Evolutionary conservation across 2,888 invertebrate species (phyloP), one percentile per base, ranked within the genome.

Genomic region (Epinotia nisella): DNA sequence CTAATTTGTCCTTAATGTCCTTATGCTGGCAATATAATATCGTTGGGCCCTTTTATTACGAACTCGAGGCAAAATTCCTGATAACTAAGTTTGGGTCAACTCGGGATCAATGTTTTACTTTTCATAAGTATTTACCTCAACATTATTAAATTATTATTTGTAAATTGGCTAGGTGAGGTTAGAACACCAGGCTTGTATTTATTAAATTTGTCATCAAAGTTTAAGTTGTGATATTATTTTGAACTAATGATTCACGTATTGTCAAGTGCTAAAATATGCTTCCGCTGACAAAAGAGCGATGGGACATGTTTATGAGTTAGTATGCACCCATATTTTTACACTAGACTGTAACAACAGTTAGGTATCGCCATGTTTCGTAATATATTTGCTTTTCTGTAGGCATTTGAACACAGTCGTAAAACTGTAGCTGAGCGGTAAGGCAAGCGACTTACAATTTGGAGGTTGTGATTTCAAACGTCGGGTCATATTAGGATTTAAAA

Each of bases 1-100:
- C 68, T 72, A 72, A 72, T 72, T 72, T 62, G 72, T 68, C 62
- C 62, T 72, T 72, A 68, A 72, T 67, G 61, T 35, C 61, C 67
- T 60, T 61, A 72, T 72, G 72, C 68, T 62, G 51, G 72, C 61
- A 45, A 58, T 72, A 72, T 66, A 53, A 64, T 70, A 70, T 66
- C 59, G 58, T 39, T 58, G 56, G 61, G 56, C 56, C 67, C 68
- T 68, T 71, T 71, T 68, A 58, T 68, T 72, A 24, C 65, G 3
- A 59, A 53, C 66, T 53, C 60, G 66, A 60, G 71, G 53, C 45
- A 17, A 15, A 71, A 71, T 45, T 67, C 66, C 60, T 61, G 53
- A 21, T 71, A 71, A 60, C 66, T 67, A 71, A 67, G 71, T 71
- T 71, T 60, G 71, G 60, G 60, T 67, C 59, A 66, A 60, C 53